A percentile compares a stretch with the other conserved stretches of the same genome.
These are phyloP conservation scores for Metopolophium dirhodum DNA, from an alignment of 1,140 invertebrate species.

Conservation along the genomic window DNA sequence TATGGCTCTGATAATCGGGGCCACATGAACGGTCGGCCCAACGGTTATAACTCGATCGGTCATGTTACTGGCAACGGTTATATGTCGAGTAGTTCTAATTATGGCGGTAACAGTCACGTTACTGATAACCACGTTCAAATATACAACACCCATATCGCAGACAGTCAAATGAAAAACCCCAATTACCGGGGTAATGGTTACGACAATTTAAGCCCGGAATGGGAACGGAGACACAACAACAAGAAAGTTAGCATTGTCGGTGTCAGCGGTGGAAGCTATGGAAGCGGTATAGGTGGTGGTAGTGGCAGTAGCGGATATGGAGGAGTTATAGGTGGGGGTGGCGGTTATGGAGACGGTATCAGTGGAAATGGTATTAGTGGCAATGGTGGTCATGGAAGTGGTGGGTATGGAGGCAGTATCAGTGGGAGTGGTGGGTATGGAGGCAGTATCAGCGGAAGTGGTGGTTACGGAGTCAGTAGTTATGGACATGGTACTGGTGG, in stretches of 20 bases:
- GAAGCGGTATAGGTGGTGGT: not conserved
- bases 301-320: not conserved
- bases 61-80: not conserved
- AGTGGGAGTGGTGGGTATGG: not conserved
- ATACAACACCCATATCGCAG: not conserved
- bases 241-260: not conserved
- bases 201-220: conserved; percentile 61
- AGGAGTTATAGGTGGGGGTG: no score
- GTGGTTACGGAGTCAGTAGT: not conserved
- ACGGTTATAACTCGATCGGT: not conserved
- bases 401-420: not conserved
- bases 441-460: not conserved
- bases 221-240: conserved; percentile 57
- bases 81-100: not conserved
- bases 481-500: not conserved
- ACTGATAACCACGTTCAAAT: not conserved
- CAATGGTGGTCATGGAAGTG: not conserved
- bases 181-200: conserved; percentile 61
- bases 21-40: not conserved
- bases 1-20: not conserved
- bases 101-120: conserved; percentile 10
- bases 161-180: not conserved
- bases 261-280: not conserved
- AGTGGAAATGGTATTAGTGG: not conserved
- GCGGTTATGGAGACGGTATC: no score